Percentiles rank a stretch among this genome's conserved stretches.
These are phyloP conservation scores for Ibycter americanus DNA, from an alignment of 2,797 vertebrate species.

Conservation along the genomic window DNA sequence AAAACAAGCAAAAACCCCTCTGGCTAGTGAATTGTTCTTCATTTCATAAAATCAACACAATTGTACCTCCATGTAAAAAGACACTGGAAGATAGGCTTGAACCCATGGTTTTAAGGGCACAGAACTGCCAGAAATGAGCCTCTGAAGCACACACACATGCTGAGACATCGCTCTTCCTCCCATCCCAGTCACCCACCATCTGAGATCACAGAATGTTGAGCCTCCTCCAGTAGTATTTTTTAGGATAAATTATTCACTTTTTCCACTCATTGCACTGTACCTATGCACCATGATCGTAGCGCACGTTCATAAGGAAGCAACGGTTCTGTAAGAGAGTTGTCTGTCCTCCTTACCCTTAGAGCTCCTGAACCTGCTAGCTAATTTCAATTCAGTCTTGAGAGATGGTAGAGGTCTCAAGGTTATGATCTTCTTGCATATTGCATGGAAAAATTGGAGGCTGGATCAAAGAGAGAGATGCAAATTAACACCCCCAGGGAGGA, in stretches of 20 bases:
- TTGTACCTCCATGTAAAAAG: background rate
- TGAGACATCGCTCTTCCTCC: background rate
- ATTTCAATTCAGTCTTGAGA: background rate
- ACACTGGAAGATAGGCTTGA: background rate
- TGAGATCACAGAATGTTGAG: background rate
- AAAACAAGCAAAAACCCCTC: background rate
- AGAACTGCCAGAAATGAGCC: background rate
- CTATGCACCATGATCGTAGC: background rate
- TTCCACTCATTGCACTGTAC: background rate
- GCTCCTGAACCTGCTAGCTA: background rate
- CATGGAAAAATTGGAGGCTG: background rate
- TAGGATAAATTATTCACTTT: background rate
- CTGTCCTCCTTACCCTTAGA: background rate
- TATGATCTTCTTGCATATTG: background rate
- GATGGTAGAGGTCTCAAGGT: background rate
- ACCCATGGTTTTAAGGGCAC: background rate
- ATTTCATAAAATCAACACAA: background rate
- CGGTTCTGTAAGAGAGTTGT: background rate
- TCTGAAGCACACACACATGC: accelerated
- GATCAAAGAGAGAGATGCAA: background rate
- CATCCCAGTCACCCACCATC: background rate
- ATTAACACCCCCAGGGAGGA: background rate
- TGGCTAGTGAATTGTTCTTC: background rate
- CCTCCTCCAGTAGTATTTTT: background rate
- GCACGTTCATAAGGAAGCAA: background rate